Conservation (phyloP, 2,113 vertebrate genomes). For the Meleagris gallopavo region DNA sequence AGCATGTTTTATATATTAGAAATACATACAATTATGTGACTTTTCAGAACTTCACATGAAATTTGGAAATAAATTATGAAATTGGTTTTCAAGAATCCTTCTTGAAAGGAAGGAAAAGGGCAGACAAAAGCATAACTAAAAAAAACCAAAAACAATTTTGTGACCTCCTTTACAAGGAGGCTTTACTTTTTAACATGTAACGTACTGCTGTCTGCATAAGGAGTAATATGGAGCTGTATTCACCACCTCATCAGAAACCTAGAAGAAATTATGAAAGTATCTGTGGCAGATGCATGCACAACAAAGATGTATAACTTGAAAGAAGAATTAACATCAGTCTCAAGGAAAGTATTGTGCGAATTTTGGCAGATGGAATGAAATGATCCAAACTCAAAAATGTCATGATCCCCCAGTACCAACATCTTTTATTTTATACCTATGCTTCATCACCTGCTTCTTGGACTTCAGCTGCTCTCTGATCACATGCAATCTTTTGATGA, state of each 20-base stretch:
- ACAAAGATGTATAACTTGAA: neutral
- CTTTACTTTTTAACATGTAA: neutral
- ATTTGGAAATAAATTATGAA: neutral
- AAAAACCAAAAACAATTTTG: neutral
- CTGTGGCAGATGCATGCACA: neutral
- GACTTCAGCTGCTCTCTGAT: neutral
- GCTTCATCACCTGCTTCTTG: neutral
- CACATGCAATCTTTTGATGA: neutral
- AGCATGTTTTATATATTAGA: fast-evolving
- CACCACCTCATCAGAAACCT: neutral
- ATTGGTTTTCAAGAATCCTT: neutral
- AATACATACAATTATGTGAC: neutral
- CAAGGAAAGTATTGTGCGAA: neutral
- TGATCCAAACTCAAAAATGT: neutral
- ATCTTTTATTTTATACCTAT: neutral
- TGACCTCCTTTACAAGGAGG: neutral
- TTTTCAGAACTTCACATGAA: neutral
- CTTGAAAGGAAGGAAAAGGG: neutral
- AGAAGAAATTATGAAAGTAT: neutral
- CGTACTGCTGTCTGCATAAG: neutral
- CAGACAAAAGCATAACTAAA: fast-evolving
- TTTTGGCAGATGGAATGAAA: constrained; percentile 34
- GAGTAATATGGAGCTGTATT: neutral
- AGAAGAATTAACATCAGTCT: neutral
- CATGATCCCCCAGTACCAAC: neutral